Base-by-base conservation (phyloP, 2,797 vertebrate species). In the Sebastes trivittatus region DNA sequence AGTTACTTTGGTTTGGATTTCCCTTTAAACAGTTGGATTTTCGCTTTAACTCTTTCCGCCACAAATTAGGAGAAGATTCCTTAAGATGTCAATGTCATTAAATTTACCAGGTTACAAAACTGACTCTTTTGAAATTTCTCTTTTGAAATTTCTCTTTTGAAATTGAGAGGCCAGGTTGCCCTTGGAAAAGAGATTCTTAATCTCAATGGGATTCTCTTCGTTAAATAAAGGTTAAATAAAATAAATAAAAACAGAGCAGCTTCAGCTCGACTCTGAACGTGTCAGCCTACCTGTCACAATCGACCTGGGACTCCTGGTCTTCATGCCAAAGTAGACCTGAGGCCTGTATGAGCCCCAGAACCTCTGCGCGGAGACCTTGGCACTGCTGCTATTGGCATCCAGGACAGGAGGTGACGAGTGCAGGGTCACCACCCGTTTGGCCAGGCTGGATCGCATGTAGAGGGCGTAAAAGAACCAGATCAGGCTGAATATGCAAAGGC, bases 271-370 rank as follows among this genome's bases (percentile, higher is more conserved):
- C 27, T 30, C 4, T 25, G 2, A 54, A 55, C 7, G 30, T 32
- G 34, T 42, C 27, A 22, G 18, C 64, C 4, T 94, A 98, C 97
- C 97, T 83, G 97, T 96, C 38, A 98, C 96, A 7, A 96, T 90
- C 1, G 97, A 95, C 11, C 86, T 95, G 0, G 97, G 95, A 88
- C 97, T 99, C 82, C 98, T 96, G 2, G 97, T 97, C 95, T 98
- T 98, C 98, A 99, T 99, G 63, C 98, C 98, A 55, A 99, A 97
- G 88, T 98, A 99, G 11, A 99, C 96, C 78, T 98, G 97, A 2
- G 98, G 98, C 14, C 98, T 95, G 90, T 99, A 99, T 6, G 98
- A 97, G 67, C 98, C 98, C 98, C 98, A 99, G 85, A 98, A 98
- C 73, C 95, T 95, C 7, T 89, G 88, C 0, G 97, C 96, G 2